Evolutionary conservation across 2,797 vertebrate species (phyloP).

Genomic region (Novumbra hubbsi): DNA sequence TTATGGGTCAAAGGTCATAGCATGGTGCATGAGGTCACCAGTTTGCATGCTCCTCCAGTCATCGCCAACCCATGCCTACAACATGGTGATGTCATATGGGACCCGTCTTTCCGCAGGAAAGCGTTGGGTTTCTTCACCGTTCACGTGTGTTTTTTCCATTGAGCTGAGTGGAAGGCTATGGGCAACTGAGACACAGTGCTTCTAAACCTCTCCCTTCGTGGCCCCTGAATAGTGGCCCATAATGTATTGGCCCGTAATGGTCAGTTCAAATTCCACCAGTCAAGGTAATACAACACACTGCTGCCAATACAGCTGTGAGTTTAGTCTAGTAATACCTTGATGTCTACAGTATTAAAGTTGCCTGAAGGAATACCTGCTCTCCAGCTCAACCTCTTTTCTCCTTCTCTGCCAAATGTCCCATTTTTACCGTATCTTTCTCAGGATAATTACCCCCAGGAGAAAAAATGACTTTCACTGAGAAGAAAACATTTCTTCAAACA

Average conservation of each 20-base stretch:
- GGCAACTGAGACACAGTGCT: conserved; percentile 62
- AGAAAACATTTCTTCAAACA: neutral
- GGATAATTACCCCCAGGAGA: conserved; percentile 22
- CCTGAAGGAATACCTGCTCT: conserved; percentile 22
- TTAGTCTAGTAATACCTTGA: conserved; percentile 29
- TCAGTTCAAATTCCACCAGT: conserved; percentile 9
- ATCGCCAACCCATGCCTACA: conserved; percentile 40
- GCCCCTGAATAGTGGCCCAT: conserved; percentile 12
- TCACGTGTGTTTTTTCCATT: conserved; percentile 16
- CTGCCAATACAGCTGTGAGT: conserved; percentile 8
- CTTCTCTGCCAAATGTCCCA: neutral
- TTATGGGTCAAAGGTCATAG: conserved; percentile 35
- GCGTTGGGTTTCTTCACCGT: conserved; percentile 8
- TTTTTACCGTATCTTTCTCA: conserved; percentile 23
- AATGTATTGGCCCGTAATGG: neutral
- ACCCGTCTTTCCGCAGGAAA: conserved; percentile 46
- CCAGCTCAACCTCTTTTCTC: conserved; percentile 2
- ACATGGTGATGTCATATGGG: conserved; percentile 37
- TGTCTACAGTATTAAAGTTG: conserved; percentile 20
- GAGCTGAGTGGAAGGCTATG: conserved; percentile 40
- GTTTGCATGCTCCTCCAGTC: conserved; percentile 34
- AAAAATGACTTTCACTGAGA: conserved; percentile 11
- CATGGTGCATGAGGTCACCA: conserved; percentile 52
- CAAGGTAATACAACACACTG: neutral
- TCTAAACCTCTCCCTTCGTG: conserved; percentile 3